Base-by-base conservation (phyloP, 2,888 invertebrate species). In the Microplitis deprimator region DNA sequence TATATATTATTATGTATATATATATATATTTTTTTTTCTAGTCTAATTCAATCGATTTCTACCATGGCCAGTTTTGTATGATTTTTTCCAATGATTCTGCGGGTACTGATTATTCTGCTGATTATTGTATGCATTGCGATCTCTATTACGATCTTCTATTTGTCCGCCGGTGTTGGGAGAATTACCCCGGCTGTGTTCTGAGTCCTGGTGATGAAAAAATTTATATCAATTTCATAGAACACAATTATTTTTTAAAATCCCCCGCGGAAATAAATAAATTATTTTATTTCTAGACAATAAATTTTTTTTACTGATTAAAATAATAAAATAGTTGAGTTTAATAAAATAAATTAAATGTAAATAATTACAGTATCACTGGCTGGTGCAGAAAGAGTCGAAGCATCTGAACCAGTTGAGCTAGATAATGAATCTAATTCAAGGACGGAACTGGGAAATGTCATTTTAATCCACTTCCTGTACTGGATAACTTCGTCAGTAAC, bases 401-500 rank as follows among this genome's bases (percentile, higher is more conserved):
- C 89, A 79, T 90, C 89, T 39, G 89, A 90, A 77, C 89, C 89
- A 78, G 89, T 89, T 68, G 89, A 90, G 80, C 89, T 89, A 17
- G 89, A 90, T 68, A 89, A 82, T 62, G 89, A 89, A 79, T 90
- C 89, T 81, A 84, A 84, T 82, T 89, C 89, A 20, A 82, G 84
- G 78, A 85, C 82, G 77, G 85, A 82, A 77, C 84, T 80, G 78
- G 88, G 89, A 86, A 90, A 90, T 85, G 88, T 92, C 81, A 92
- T 92, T 83, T 92, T 92, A 79, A 95, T 93, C 93, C 94, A 94
- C 79, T 91, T 90, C 74, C 95, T 91, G 86, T 95, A 95, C 41
- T 93, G 92, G 80, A 95, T 93, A 68, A 98, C 98, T 91, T 97
- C 97, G 91, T 98, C 97, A 67, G 98, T 97, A 77, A 98, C 95